Conservation (phyloP, 2,113 vertebrate genomes). For the Mungos mungo region DNA sequence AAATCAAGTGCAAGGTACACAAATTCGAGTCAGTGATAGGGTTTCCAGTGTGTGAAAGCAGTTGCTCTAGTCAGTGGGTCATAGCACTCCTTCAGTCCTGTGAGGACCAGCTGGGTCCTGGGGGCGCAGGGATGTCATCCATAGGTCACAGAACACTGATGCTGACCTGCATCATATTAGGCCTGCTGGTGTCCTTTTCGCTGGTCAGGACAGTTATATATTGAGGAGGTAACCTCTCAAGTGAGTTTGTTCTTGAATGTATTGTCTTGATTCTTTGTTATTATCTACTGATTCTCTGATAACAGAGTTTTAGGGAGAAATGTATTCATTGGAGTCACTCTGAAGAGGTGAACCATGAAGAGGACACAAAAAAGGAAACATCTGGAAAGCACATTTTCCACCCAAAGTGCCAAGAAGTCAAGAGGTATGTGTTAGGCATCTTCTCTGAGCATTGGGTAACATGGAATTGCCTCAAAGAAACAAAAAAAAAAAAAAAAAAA, state of each 20-base stretch:
- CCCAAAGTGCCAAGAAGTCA: background rate
- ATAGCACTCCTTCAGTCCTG: background rate
- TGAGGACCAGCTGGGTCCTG: background rate
- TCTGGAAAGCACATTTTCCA: accelerated
- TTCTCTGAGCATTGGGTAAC: background rate
- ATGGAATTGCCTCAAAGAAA: background rate
- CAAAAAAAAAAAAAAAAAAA: background rate
- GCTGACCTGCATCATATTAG: background rate
- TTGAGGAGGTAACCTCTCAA: background rate
- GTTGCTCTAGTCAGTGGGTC: background rate
- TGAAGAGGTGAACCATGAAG: background rate
- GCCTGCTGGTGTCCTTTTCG: too few species aligned
- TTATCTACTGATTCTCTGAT: too few species aligned
- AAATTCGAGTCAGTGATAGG: background rate
- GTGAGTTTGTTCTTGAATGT: background rate
- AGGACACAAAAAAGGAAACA: background rate
- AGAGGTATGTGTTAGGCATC: background rate
- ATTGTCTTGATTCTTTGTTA: background rate
- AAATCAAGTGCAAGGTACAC: background rate
- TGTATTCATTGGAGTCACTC: background rate
- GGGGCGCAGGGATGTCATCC: background rate
- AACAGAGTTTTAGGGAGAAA: background rate
- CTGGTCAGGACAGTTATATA: background rate
- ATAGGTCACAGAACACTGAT: background rate
- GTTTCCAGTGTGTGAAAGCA: background rate